Percentiles rank a stretch among this genome's conserved stretches.
These are phyloP conservation scores for Cromileptes altivelis DNA, from an alignment of 2,113 vertebrate genomes.

Conservation along the genomic window DNA sequence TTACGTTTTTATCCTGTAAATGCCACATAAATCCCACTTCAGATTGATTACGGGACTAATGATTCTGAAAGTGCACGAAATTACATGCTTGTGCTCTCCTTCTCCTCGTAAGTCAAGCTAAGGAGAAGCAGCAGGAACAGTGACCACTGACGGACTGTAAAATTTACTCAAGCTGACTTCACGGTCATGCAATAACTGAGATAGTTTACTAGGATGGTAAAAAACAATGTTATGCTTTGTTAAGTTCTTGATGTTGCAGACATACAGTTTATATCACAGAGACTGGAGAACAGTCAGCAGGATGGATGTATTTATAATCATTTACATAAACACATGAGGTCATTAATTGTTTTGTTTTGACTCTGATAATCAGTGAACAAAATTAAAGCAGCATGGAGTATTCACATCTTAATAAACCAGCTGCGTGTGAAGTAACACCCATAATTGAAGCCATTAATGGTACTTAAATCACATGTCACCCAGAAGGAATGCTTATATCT, in stretches of 20 bases:
- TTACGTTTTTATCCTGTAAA: slow-evolving; percentile 53
- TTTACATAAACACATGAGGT: not conserved
- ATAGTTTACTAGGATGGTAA: not conserved
- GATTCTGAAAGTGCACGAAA: slow-evolving; percentile 42
- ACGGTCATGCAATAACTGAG: slow-evolving; percentile 13
- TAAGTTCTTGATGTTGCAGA: not conserved
- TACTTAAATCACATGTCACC: slow-evolving; percentile 28
- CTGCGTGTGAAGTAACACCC: slow-evolving; percentile 12
- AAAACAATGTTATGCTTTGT: not conserved
- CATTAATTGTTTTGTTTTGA: slow-evolving; percentile 30
- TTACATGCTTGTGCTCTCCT: slow-evolving; percentile 25
- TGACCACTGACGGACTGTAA: slow-evolving; percentile 23
- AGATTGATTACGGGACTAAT: slow-evolving; percentile 58
- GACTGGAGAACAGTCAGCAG: not conserved
- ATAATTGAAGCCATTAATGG: slow-evolving; percentile 32
- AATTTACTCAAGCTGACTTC: slow-evolving; percentile 20
- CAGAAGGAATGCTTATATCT: slow-evolving; percentile 22
- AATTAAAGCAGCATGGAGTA: slow-evolving; percentile 7
- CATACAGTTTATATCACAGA: not conserved
- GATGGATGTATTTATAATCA: not conserved
- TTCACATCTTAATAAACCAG: slow-evolving; percentile 15
- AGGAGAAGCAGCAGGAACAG: slow-evolving; percentile 11
- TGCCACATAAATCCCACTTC: slow-evolving; percentile 58
- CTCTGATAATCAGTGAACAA: not conserved
- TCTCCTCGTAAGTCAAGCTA: slow-evolving; percentile 38